Conservation (phyloP, 2,888 invertebrate species). For the Cryptosula pallasiana region DNA sequence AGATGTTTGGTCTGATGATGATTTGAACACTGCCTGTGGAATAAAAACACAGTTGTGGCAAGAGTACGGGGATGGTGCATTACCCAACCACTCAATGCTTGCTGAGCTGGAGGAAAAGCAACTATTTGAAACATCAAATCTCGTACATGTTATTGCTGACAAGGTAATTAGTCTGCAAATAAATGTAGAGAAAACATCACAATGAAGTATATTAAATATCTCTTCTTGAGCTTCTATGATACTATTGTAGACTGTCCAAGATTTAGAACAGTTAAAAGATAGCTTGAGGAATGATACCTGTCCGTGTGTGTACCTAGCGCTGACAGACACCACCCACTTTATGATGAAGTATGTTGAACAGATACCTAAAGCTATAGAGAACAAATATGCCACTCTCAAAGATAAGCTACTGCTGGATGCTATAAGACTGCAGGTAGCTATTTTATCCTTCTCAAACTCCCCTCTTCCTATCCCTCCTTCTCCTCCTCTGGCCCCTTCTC, state of each 20-base stretch:
- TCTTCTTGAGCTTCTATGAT: not conserved
- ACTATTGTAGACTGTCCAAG: not conserved
- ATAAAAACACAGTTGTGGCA: not conserved
- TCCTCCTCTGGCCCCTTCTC: too few relatives aligned
- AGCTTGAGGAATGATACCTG: not conserved
- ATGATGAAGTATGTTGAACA: constrained; percentile 30
- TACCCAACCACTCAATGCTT: not conserved
- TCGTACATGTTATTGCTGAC: not conserved
- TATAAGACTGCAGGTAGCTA: constrained; percentile 39
- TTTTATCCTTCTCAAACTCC: too few relatives aligned
- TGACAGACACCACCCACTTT: constrained; percentile 31
- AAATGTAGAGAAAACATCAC: too few relatives aligned
- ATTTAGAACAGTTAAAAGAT: not conserved
- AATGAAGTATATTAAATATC: too few relatives aligned
- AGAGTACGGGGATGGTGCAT: not conserved
- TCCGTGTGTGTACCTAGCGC: constrained; percentile 31
- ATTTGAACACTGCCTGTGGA: not conserved
- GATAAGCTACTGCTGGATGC: constrained; percentile 46
- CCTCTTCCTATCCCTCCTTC: too few relatives aligned
- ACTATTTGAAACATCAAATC: not conserved
- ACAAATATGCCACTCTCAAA: constrained; percentile 44
- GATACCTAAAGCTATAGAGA: constrained; percentile 39
- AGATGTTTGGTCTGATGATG: not conserved
- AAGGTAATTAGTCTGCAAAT: too few relatives aligned
- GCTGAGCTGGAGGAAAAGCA: constrained; percentile 20